phyloP scores from a whole-genome alignment of 2,888 invertebrate species.

The Troides oblongomaculatus region DNA sequence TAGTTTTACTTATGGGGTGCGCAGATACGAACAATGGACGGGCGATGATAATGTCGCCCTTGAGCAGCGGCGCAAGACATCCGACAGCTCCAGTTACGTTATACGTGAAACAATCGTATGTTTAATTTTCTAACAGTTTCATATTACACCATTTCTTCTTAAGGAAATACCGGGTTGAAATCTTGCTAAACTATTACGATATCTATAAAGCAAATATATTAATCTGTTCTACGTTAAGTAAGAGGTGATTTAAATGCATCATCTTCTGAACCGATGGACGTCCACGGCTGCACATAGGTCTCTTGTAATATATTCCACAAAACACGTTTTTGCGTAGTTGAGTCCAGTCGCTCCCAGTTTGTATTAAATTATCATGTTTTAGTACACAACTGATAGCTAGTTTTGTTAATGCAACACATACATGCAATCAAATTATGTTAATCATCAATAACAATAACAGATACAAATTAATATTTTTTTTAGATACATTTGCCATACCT shows the following conservation, averaged over 20 bases:
- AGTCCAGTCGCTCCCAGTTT: too few species aligned
- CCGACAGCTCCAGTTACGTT: not conserved
- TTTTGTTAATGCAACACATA: constrained; percentile 7
- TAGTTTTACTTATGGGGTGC: constrained; percentile 3
- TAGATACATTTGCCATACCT: constrained; percentile 51
- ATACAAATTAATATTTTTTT: constrained; percentile 2
- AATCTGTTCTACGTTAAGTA: too few species aligned
- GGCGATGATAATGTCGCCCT: constrained; percentile 14
- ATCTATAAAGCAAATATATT: too few species aligned
- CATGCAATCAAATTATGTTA: constrained; percentile 11
- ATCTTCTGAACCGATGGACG: too few species aligned
- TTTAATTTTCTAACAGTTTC: too few species aligned
- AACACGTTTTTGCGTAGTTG: too few species aligned
- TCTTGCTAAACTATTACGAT: too few species aligned
- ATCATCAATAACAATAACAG: not conserved
- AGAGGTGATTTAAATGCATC: too few species aligned
- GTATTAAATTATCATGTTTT: not conserved
- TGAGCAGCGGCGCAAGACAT: not conserved
- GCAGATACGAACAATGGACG: constrained; percentile 22
- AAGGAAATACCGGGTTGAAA: too few species aligned
- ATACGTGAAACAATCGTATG: not conserved
- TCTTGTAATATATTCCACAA: too few species aligned
- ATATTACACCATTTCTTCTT: too few species aligned
- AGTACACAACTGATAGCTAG: not conserved
- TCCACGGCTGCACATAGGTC: too few species aligned